Evolutionary conservation across 2,888 invertebrate genomes (phyloP).

Genomic region (Leucophenga maculata): DNA sequence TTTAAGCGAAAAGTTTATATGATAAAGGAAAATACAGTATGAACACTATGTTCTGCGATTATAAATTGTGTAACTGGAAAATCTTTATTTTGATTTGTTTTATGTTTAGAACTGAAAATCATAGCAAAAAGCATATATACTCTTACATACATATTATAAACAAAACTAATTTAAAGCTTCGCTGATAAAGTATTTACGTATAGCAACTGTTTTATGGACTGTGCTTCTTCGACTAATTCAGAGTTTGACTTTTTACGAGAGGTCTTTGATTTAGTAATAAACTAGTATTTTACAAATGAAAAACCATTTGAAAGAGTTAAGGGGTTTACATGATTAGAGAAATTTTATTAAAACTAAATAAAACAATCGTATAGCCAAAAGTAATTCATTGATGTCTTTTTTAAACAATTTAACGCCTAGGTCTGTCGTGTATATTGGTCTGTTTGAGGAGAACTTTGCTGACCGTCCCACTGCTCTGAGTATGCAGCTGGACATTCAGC

Average conservation of each 20-base stretch:
- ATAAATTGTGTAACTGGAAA: not conserved
- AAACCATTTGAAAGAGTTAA: not conserved
- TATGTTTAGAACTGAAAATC: constrained; percentile 6
- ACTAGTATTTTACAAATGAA: constrained; percentile 2
- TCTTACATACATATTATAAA: not conserved
- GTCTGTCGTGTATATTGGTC: too few species aligned
- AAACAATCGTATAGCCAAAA: too few species aligned
- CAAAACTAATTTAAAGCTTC: not conserved
- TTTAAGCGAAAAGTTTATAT: constrained; percentile 27
- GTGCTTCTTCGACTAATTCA: not conserved
- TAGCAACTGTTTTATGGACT: not conserved
- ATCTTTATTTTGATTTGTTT: constrained; percentile 15
- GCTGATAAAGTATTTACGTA: not conserved
- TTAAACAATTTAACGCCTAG: too few species aligned
- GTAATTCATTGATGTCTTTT: too few species aligned
- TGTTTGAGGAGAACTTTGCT: too few species aligned
- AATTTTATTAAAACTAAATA: not conserved
- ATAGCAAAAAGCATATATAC: not conserved
- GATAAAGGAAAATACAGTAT: constrained; percentile 9
- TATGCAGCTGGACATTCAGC: too few species aligned
- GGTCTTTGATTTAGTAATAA: constrained; percentile 12
- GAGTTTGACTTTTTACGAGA: not conserved
- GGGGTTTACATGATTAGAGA: constrained; percentile 11
- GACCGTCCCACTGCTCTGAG: too few species aligned
- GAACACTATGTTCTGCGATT: not conserved